phyloP scores from a whole-genome alignment of 92 coral and sea anemone genomes.

The Heliopora coerulea region DNA sequence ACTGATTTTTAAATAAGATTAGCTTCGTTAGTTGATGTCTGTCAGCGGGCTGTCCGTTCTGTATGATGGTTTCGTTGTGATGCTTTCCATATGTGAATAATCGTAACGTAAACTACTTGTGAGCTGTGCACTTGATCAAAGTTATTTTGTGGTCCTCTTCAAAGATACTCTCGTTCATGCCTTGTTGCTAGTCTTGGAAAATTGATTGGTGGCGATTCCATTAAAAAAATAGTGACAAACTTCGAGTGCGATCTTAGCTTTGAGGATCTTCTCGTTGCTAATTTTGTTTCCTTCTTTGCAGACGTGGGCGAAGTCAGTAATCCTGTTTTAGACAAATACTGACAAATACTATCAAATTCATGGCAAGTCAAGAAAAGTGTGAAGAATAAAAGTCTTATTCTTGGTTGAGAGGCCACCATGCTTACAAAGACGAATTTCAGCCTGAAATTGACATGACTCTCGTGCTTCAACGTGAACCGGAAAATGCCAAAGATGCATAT shows the following conservation, averaged over 20 bases:
- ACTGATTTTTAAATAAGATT: constrained; percentile 10
- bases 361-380: no score
- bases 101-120: neutral
- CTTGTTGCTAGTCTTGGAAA: constrained; percentile 1
- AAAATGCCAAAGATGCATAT: no score
- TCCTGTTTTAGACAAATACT: neutral
- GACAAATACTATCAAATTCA: no score
- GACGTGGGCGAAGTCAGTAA: no score
- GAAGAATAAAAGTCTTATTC: no score
- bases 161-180: neutral
- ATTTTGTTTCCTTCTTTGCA: constrained; percentile 7
- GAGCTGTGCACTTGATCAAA: constrained; percentile 1
- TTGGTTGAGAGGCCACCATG: no score
- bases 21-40: constrained; percentile 15
- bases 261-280: no score
- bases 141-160: neutral
- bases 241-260: neutral
- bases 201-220: neutral
- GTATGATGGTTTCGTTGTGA: constrained; percentile 4
- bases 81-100: constrained; percentile 12
- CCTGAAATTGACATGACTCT: no score
- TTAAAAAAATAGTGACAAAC: constrained; percentile 6
- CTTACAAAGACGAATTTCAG: neutral
- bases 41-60: neutral
- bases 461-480: no score